Base-by-base conservation (phyloP, 2,888 invertebrate species). In the Harpalus rufipes region DNA sequence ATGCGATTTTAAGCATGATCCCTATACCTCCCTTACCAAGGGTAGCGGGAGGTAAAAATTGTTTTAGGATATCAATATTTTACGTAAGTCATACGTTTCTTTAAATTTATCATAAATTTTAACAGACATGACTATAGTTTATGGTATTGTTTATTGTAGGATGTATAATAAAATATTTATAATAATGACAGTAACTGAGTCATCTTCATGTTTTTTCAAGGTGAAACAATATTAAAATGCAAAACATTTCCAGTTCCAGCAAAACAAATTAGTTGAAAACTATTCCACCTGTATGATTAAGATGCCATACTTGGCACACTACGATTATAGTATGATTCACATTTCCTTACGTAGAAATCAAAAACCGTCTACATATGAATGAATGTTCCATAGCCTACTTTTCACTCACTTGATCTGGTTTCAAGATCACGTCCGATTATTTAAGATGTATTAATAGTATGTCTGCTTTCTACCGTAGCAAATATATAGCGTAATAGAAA, bases 271-370 rank as follows among this genome's bases (percentile, higher is more conserved):
- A 74, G 41, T 41, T 8, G 7, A 25, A 74, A 74, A 51, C 8
- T 68, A 14, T 74, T 74, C 18, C 72, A 74, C 72, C 72, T 74
- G 72, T 74, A 16, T 18, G 72, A 44, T 44, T 74, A 74, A 74
- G 25, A 12, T 39, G 39, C 68, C 68, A 68, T 14, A 39, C 14
- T 32, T n/a, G 68, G 39, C 68, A 39, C n/a, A 68, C 39, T 68
- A 44, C 18, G 44, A 18, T 74, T 41, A 18, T 74, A 74, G 68
- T 74, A 74, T 74, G 72, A 74, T 44, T 74, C 72, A 74, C 41
- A 74, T 44, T 74, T 18, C 72, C 72, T 39, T 74, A 44, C 44
- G 72, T 18, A 1, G 41, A 74, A 74, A 74, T 74, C 72, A 74
- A 44, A 74, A 74, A 41, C 41, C 41, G 72, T 3, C 68, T 41